Base-by-base conservation (phyloP, 2,888 invertebrate species). In the Embidobia sp. region DNA sequence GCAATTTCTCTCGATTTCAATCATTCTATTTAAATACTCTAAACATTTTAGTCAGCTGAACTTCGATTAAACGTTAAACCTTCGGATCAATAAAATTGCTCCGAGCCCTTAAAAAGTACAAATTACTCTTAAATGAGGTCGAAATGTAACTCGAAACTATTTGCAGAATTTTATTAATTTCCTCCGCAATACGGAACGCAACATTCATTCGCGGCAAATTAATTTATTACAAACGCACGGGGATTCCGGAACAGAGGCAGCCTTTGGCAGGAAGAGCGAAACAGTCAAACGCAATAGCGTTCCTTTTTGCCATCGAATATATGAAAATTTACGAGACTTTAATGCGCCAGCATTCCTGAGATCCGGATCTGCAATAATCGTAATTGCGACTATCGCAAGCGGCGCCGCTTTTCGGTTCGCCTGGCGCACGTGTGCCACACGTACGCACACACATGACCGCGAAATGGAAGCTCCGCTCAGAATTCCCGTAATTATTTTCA, bases 401-500 rank as follows among this genome's bases (percentile, higher is more conserved):
- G 44, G 10, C 48, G 35, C 27, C 35, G 66, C 44, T 67, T 51
- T 67, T 55, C 46, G 37, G 42, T 48, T 63, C 19, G 31, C n/a
- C 37, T 29, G 31, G 22, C 33, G 19, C 48, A 37, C 46, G 35
- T 67, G 33, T 27, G 13, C 31, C 27, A 37, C 44, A 11, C 8
- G 27, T 27, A 19, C n/a, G 35, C 22, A 37, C 48, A 31, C 48
- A 48, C 22, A 22, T 40, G 57, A 22, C 19, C 29, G 26, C 26
- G 13, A 26, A 49, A 49, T 46, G 53, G 44, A 31, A 48, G 57
- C 29, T 37, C 35, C 33, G 40, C 46, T 59, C 26, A 37, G 67
- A 76, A 80, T 79, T 79, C 77, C 66, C 69, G 69, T 79, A 80
- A 81, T 82, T 81, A 81, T 81, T 81, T 81, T 76, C 64, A 69